These are phyloP conservation scores for Meta bourneti DNA, from an alignment of 2,888 invertebrate genomes.

Conservation along the genomic window DNA sequence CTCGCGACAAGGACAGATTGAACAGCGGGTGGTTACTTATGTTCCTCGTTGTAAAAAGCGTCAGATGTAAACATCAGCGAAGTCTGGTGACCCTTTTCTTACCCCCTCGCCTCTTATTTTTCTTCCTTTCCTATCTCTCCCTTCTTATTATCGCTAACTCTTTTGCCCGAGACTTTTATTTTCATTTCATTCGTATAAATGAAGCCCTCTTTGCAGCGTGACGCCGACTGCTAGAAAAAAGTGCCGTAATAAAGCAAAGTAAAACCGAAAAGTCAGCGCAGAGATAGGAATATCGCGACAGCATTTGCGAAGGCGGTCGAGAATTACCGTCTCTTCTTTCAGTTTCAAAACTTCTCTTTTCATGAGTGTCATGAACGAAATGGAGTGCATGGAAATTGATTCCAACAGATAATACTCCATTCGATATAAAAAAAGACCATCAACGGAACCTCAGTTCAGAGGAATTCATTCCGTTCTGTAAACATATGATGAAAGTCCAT, in stretches of 20 bases:
- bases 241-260: not conserved
- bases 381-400: too few species aligned
- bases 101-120: not conserved
- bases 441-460: too few species aligned
- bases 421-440: too few species aligned
- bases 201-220: not conserved
- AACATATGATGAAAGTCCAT: too few species aligned
- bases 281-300: too few species aligned
- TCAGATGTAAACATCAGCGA: too few species aligned
- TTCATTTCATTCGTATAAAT: constrained; percentile 9
- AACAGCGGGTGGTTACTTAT: too few species aligned
- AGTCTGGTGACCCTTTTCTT: not conserved
- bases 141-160: not conserved
- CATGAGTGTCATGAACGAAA: not conserved
- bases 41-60: too few species aligned
- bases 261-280: not conserved
- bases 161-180: not conserved
- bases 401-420: too few species aligned
- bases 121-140: not conserved
- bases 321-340: not conserved
- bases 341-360: not conserved
- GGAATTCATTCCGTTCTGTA: too few species aligned
- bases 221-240: not conserved
- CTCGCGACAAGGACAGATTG: too few species aligned
- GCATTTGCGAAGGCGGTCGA: not conserved